A percentile compares a stretch with the other conserved stretches of the same genome.
These are phyloP conservation scores for Xanthorhoe spadicearia DNA, from an alignment of 2,888 invertebrate genomes.

Conservation along the genomic window DNA sequence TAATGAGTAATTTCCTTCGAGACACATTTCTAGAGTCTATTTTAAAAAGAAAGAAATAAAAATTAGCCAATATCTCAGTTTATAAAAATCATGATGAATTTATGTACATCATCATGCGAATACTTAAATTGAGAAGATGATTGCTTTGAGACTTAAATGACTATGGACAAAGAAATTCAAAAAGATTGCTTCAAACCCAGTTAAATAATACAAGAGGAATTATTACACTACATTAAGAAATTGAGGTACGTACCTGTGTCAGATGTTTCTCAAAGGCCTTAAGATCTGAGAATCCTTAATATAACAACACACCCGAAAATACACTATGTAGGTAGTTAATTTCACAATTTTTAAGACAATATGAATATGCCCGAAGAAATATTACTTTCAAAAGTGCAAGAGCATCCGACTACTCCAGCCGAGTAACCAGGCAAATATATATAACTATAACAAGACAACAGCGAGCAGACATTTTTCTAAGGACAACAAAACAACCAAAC, in stretches of 20 bases:
- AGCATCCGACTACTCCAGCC: constrained; percentile 2
- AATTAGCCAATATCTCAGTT: no score
- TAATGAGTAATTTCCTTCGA: no score
- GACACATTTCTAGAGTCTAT: no score
- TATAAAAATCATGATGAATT: no score
- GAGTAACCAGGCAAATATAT: constrained; percentile 55
- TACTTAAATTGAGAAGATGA: no score
- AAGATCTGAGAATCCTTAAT: not conserved
- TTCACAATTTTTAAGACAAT: not conserved
- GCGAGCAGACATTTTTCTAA: constrained; percentile 76
- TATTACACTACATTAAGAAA: not conserved
- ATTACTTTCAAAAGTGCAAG: not conserved
- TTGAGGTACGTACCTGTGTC: not conserved
- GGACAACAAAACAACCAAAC: constrained; percentile 81
- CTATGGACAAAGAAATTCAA: constrained; percentile 8
- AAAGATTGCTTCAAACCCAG: not conserved
- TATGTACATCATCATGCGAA: constrained; percentile 22
- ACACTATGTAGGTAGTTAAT: no score
- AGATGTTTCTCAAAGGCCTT: not conserved
- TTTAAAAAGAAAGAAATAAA: no score
- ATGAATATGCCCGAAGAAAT: not conserved
- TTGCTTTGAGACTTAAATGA: no score
- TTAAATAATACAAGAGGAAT: not conserved
- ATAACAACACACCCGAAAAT: not conserved
- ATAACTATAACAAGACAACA: constrained; percentile 71